These are phyloP conservation scores for Dufourea novaeangliae DNA, from an alignment of 1,140 invertebrate genomes.

Conservation along the genomic window DNA sequence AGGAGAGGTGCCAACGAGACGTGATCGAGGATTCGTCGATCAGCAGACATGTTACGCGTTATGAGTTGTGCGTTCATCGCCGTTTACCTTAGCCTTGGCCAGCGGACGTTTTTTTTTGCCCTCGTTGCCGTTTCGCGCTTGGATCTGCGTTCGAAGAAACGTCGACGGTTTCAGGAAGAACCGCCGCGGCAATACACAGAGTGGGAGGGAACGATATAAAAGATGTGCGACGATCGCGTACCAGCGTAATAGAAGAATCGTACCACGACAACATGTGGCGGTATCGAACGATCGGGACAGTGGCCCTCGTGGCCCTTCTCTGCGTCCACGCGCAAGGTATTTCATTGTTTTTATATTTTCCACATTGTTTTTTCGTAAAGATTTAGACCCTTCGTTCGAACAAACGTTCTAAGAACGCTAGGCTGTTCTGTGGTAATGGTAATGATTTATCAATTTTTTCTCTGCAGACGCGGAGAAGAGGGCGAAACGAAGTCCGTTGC, in stretches of 20 bases:
- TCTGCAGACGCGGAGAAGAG: constrained; percentile 14
- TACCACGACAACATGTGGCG: constrained; percentile 56
- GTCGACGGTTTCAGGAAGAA: constrained; percentile 57
- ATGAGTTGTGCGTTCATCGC: neutral
- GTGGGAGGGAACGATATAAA: constrained; percentile 66
- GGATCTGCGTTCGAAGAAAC: constrained; percentile 34
- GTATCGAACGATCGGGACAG: constrained; percentile 56
- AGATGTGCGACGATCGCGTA: constrained; percentile 36
- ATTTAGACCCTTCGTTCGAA: too few relatives aligned
- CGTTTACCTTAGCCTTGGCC: constrained; percentile 52
- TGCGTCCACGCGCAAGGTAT: constrained; percentile 63
- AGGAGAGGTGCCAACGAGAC: neutral
- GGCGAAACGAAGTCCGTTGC: constrained; percentile 46
- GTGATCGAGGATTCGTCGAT: neutral
- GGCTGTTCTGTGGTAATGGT: too few relatives aligned
- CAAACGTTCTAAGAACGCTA: too few relatives aligned
- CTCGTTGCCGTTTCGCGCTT: constrained; percentile 29
- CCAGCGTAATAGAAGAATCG: constrained; percentile 37
- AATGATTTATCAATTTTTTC: neutral
- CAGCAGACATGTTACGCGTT: too few relatives aligned
- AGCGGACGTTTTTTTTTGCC: constrained; percentile 46
- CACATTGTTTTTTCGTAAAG: too few relatives aligned
- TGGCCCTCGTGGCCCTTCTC: constrained; percentile 51
- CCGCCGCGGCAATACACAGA: constrained; percentile 5
- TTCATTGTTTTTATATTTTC: neutral